These are phyloP conservation scores for Semnornis frantzii DNA, from an alignment of 2,113 vertebrate genomes.

Conservation along the genomic window DNA sequence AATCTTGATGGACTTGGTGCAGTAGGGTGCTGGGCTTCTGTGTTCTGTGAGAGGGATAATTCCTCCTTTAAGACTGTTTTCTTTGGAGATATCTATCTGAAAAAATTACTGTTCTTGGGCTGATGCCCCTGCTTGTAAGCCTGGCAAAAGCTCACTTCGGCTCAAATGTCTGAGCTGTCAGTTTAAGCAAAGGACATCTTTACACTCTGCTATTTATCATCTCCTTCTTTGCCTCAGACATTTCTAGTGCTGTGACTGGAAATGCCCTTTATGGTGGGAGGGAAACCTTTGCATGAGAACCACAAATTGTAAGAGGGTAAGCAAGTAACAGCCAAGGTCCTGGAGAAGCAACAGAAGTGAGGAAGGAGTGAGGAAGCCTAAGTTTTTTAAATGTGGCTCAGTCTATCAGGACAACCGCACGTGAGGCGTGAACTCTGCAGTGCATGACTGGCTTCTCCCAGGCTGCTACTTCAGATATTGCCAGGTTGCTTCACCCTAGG, in stretches of 20 bases:
- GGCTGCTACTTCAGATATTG: background rate
- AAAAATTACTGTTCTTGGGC: background rate
- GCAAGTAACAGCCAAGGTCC: background rate
- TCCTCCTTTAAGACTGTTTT: background rate
- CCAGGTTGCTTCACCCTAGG: background rate
- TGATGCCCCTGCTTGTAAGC: background rate
- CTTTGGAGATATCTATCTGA: constrained; percentile 2
- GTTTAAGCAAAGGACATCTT: constrained; percentile 1
- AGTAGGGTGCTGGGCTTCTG: background rate
- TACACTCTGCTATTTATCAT: background rate
- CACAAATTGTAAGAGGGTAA: background rate
- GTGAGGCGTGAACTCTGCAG: background rate
- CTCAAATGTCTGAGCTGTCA: constrained; percentile 5
- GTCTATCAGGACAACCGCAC: background rate
- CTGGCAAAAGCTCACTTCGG: background rate
- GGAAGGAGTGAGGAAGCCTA: background rate
- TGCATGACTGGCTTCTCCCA: background rate
- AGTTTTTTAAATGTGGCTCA: background rate
- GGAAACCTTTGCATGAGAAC: background rate
- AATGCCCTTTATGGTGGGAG: background rate
- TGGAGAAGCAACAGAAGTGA: background rate
- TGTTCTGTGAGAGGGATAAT: background rate
- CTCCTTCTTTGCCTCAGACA: background rate
- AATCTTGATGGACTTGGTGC: background rate
- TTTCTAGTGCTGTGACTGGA: background rate